phyloP scores from a whole-genome alignment of 2,113 vertebrate genomes.

The Oxygymnocypris stewartii region DNA sequence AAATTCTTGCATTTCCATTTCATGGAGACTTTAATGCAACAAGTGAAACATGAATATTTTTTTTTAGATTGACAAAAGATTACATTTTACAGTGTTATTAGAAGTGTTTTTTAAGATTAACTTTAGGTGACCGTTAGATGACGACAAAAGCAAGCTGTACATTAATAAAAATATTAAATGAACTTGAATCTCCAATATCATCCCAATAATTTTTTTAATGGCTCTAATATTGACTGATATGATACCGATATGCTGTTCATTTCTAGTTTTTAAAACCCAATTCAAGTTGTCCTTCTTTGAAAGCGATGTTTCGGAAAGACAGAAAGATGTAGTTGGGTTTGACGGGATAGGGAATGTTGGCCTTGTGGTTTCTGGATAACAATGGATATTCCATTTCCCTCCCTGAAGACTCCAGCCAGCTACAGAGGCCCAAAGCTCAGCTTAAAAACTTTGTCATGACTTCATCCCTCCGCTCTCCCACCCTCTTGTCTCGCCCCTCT shows the following conservation, averaged over 20 bases:
- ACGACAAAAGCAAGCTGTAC: neutral
- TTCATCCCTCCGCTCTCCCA: conserved; percentile 27
- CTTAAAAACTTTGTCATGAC: conserved; percentile 44
- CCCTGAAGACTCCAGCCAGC: conserved; percentile 9
- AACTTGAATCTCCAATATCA: neutral
- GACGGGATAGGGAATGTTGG: conserved; percentile 42
- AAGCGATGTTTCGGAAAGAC: neutral
- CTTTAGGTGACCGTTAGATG: neutral
- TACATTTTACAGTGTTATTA: neutral
- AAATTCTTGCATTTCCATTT: too few species aligned
- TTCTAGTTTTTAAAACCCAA: neutral
- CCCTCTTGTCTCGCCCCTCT: neutral
- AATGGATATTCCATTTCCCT: conserved; percentile 53
- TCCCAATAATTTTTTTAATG: neutral
- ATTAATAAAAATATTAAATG: neutral
- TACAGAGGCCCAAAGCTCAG: conserved; percentile 20
- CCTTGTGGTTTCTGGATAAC: conserved; percentile 53
- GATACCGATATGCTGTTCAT: neutral
- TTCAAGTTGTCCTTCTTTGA: neutral
- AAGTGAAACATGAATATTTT: neutral
- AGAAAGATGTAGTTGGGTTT: neutral
- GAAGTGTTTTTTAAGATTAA: neutral
- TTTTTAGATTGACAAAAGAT: neutral
- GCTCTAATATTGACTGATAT: neutral
- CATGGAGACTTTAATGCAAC: neutral